Evolutionary conservation across 2,888 invertebrate genomes (phyloP).

Genomic region (Lottia scabra): DNA sequence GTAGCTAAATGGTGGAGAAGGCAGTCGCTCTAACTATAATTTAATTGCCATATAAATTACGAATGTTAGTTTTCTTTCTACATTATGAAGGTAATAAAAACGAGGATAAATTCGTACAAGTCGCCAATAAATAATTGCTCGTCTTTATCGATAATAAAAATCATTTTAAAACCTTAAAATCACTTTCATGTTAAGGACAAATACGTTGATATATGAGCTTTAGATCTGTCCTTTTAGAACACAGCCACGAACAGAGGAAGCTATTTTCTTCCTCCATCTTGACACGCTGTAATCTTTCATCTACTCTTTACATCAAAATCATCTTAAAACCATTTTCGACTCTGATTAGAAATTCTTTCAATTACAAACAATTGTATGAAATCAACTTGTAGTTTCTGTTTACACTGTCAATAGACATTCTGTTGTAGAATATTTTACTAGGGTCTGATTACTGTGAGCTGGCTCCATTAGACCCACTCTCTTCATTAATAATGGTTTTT

Average conservation of each 20-base stretch:
- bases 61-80: background rate
- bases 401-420: too few relatives aligned
- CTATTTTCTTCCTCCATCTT: background rate
- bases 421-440: too few relatives aligned
- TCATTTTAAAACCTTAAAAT: background rate
- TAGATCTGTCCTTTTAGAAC: background rate
- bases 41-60: conserved; percentile 3
- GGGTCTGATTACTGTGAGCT: too few relatives aligned
- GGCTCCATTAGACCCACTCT: too few relatives aligned
- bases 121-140: background rate
- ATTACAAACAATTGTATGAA: too few relatives aligned
- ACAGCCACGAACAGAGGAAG: background rate
- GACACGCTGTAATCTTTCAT: background rate
- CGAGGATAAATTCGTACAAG: background rate
- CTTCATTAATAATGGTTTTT: too few relatives aligned
- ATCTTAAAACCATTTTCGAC: background rate
- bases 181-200: background rate
- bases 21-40: background rate
- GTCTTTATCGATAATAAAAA: conserved; percentile 5
- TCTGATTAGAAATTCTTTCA: too few relatives aligned
- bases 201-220: background rate
- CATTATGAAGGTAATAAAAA: conserved; percentile 1
- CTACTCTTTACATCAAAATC: background rate
- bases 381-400: too few relatives aligned
- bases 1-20: background rate